These are phyloP conservation scores for Cordylochernes scorpioides DNA, from an alignment of 2,888 invertebrate species.

Conservation along the genomic window DNA sequence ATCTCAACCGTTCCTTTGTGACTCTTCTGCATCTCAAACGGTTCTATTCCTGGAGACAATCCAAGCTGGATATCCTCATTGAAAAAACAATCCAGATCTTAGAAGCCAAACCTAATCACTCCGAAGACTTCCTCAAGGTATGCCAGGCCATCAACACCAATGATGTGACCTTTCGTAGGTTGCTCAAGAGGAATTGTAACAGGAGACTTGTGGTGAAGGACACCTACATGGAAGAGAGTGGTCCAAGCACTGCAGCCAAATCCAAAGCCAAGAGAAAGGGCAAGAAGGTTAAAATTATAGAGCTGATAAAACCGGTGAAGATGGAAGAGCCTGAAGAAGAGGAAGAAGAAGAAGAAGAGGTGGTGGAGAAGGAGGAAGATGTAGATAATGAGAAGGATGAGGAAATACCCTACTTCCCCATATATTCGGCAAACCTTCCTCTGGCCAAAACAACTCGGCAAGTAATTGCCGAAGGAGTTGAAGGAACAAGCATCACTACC, in stretches of 20 bases:
- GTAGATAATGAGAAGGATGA: too few relatives aligned
- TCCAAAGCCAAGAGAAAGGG: slow-evolving; percentile 26
- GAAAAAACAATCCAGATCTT: slow-evolving; percentile 30
- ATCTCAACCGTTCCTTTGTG: slow-evolving; percentile 9
- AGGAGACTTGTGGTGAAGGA: slow-evolving; percentile 7
- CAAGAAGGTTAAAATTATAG: slow-evolving; percentile 24
- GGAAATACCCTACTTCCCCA: too few relatives aligned
- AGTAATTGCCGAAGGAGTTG: background rate
- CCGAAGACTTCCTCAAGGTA: slow-evolving; percentile 26
- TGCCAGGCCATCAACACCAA: slow-evolving; percentile 21
- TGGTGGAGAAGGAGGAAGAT: too few relatives aligned
- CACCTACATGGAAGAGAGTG: too few relatives aligned
- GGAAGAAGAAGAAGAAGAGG: too few relatives aligned
- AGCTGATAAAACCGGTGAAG: slow-evolving; percentile 5
- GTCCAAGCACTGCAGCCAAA: slow-evolving; percentile 22
- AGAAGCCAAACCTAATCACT: slow-evolving; percentile 27
- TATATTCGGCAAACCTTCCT: too few relatives aligned
- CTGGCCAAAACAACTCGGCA: background rate
- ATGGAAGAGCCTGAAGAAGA: background rate
- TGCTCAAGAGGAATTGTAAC: too few relatives aligned
- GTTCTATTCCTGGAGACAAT: slow-evolving; percentile 32
- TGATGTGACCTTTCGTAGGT: background rate
- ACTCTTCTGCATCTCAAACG: slow-evolving; percentile 20
- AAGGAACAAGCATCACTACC: background rate
- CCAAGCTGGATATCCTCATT: slow-evolving; percentile 28